Evolutionary conservation across 2,888 invertebrate genomes (phyloP), one percentile per base, ranked within the genome.

Genomic region (Cheilosia grossa): DNA sequence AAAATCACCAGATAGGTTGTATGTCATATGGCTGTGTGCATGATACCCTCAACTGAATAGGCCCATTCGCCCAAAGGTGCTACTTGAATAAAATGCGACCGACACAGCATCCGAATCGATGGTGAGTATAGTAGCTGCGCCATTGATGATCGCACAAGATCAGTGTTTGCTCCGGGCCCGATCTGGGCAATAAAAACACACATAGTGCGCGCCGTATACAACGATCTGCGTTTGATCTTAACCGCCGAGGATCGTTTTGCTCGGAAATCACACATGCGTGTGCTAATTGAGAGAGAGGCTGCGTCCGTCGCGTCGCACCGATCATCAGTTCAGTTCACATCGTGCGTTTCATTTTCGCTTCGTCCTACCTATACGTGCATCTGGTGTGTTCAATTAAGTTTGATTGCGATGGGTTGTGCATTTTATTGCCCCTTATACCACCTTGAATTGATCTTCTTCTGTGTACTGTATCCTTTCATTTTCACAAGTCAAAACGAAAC

Each of bases 211-310:
- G 40, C 30, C 21, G 59, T 30, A 27, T 49, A 61, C 40, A 59
- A 1, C 51, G 54, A 74, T 37, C 40, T 2, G 19, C 9, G 21
- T 77, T 85, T 85, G 81, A 85, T 77, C 49, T 81, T 10, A 21
- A 17, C 85, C 69, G 75, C 66, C 47, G 40, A 61, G 40, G 70
- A 85, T 64, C 70, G 63, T 63, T 80, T 85, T 70, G 81, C 72
- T 81, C 15, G 72, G 51, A 75, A 81, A 85, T 85, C 75, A 85
- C 85, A 85, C 80, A 85, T 85, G 85, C 85, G 85, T 85, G 85
- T 81, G 85, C 85, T 85, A 85, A 85, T 85, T 85, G 81, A 85
- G 85, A 75, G 70, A 72, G 80, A 85, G 59, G 49, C 70, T 72
- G 56, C 56, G 47, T 72, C 74, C 54, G 19, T 21, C 24, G 47